These are phyloP conservation scores for Masticophis lateralis DNA, from an alignment of 2,797 vertebrate genomes.

Conservation along the genomic window DNA sequence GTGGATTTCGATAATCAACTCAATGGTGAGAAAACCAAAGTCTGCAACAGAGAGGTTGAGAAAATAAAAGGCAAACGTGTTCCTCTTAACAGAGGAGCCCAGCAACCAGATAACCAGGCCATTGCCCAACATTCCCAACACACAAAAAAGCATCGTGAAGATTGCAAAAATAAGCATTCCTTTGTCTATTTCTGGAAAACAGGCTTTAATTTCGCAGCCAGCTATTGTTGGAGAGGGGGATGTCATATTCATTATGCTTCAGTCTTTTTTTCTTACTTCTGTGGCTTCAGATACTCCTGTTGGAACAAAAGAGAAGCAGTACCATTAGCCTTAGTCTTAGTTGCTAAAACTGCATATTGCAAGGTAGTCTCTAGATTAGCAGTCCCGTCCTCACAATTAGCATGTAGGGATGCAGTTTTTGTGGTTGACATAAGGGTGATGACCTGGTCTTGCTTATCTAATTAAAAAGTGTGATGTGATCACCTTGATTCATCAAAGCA, in stretches of 20 bases:
- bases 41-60: neutral
- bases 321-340: neutral
- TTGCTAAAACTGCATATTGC: neutral
- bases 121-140: conserved; percentile 56
- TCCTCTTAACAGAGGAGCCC: neutral
- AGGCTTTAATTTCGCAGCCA: too few species aligned
- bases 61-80: neutral
- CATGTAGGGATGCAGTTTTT: too few species aligned
- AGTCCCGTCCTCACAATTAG: neutral
- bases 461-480: neutral
- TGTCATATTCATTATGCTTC: neutral
- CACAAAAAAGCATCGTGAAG: neutral
- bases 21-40: conserved; percentile 42
- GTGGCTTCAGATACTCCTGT: neutral
- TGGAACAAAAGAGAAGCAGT: neutral
- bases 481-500: neutral
- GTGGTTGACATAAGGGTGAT: neutral
- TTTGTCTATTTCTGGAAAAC: too few species aligned
- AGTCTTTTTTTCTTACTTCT: neutral
- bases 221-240: fast-evolving
- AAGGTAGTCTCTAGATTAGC: neutral
- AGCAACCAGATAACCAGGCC: conserved; percentile 57
- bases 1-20: conserved; percentile 38
- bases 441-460: neutral
- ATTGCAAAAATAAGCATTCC: neutral